Evolutionary conservation across 2,888 invertebrate genomes (phyloP).

Genomic region (Morinoia aosen): DNA sequence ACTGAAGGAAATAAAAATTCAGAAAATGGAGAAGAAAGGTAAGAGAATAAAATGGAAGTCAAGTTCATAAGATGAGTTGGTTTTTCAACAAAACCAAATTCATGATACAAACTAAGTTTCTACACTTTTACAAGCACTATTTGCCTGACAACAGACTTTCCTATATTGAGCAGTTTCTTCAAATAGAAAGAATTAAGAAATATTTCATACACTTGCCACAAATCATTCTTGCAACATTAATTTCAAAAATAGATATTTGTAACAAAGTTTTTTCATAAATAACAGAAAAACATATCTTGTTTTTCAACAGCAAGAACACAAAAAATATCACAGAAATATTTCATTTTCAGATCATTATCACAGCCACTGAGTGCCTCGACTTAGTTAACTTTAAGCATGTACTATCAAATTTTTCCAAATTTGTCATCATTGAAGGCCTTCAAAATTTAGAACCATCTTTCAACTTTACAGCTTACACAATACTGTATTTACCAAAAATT

Average conservation of each 20-base stretch:
- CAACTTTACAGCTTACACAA: not conserved
- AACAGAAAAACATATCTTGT: not conserved
- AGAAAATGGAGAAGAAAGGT: not conserved
- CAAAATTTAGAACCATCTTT: not conserved
- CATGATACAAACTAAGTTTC: not conserved
- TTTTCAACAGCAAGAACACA: not conserved
- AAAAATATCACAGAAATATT: conserved; percentile 31
- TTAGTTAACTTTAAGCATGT: not conserved
- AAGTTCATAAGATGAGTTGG: not conserved
- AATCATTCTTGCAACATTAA: not conserved
- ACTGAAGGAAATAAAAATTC: not conserved
- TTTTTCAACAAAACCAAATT: not conserved
- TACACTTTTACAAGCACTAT: not conserved
- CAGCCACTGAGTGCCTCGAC: not conserved
- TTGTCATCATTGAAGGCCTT: not conserved
- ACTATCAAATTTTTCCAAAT: not conserved
- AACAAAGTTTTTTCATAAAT: not conserved
- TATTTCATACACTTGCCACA: not conserved
- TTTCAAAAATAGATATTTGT: not conserved
- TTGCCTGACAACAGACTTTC: too few relatives aligned
- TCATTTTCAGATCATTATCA: conserved; percentile 13
- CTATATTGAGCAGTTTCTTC: not conserved
- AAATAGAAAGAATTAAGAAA: not conserved
- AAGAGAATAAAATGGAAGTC: not conserved
- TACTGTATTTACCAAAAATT: not conserved